Percentiles rank a stretch among this genome's conserved stretches.
These are phyloP conservation scores for Oxyruncus cristatus DNA, from an alignment of 2,113 vertebrate genomes.

Conservation along the genomic window DNA sequence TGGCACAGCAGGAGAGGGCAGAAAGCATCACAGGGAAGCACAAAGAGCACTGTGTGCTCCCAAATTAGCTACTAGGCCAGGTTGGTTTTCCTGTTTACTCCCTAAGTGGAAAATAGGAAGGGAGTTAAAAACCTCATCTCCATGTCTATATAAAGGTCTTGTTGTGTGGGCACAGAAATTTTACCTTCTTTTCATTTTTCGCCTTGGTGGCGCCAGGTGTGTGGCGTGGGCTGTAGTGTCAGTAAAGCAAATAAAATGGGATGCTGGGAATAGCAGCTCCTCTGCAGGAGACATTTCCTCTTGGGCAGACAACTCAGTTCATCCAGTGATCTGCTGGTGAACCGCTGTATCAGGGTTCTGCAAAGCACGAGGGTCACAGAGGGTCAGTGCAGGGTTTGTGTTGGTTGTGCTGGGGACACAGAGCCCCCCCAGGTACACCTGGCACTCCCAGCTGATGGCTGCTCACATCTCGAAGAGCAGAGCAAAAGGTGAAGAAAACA, in stretches of 20 bases:
- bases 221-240: neutral
- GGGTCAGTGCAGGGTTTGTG: neutral
- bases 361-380: neutral
- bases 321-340: neutral
- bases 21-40: neutral
- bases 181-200: neutral
- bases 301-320: neutral
- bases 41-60: neutral
- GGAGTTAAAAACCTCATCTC: constrained; percentile 20
- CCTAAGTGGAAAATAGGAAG: constrained; percentile 1
- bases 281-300: neutral
- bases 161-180: neutral
- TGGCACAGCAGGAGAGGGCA: fast-evolving
- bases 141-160: neutral
- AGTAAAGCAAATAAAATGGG: neutral
- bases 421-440: too few species aligned
- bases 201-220: neutral
- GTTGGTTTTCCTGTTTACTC: constrained; percentile 63
- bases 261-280: neutral
- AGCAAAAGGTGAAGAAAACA: neutral
- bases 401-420: neutral
- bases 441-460: neutral
- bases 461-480: neutral
- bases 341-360: fast-evolving
- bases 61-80: constrained; percentile 17